These are phyloP conservation scores for Lissocephala sabroskyi DNA, from an alignment of 2,888 invertebrate genomes.

Conservation along the genomic window DNA sequence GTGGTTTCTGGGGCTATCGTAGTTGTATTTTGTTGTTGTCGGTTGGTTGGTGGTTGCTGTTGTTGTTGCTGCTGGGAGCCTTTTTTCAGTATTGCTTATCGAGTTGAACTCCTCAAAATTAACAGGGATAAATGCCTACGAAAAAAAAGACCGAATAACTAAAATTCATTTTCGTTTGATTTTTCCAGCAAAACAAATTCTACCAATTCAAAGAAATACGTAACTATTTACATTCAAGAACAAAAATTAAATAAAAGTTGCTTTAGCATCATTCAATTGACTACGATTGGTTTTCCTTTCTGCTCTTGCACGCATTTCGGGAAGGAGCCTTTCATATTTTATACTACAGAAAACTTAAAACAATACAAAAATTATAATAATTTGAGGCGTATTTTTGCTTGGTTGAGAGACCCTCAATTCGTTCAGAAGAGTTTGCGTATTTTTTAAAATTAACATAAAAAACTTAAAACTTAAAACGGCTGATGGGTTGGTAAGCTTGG, in stretches of 20 bases:
- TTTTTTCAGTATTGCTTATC: slow-evolving; percentile 16
- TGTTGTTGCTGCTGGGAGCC: slow-evolving; percentile 32
- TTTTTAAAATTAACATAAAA: slow-evolving; percentile 1
- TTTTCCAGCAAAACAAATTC: neutral
- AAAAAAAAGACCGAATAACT: slow-evolving; percentile 42
- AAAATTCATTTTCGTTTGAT: no score
- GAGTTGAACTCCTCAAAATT: slow-evolving; percentile 70
- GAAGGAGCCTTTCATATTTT: neutral
- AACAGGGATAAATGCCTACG: slow-evolving; percentile 73
- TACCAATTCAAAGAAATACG: no score
- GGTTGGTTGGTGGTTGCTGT: slow-evolving; percentile 38
- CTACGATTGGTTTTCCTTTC: no score
- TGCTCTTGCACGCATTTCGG: no score
- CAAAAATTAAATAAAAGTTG: slow-evolving; percentile 5
- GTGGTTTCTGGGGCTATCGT: no score
- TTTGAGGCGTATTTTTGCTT: neutral
- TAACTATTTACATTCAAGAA: slow-evolving; percentile 23
- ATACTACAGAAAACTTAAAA: neutral
- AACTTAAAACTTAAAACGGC: no score
- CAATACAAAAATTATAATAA: slow-evolving; percentile 1
- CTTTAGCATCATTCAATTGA: slow-evolving; percentile 1
- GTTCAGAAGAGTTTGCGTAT: slow-evolving; percentile 20
- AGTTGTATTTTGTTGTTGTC: neutral
- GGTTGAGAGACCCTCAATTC: neutral
- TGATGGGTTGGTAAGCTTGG: no score